Percentiles rank a stretch among this genome's conserved stretches.
These are phyloP conservation scores for Mesitornis unicolor DNA, from an alignment of 2,113 vertebrate species.

Conservation along the genomic window DNA sequence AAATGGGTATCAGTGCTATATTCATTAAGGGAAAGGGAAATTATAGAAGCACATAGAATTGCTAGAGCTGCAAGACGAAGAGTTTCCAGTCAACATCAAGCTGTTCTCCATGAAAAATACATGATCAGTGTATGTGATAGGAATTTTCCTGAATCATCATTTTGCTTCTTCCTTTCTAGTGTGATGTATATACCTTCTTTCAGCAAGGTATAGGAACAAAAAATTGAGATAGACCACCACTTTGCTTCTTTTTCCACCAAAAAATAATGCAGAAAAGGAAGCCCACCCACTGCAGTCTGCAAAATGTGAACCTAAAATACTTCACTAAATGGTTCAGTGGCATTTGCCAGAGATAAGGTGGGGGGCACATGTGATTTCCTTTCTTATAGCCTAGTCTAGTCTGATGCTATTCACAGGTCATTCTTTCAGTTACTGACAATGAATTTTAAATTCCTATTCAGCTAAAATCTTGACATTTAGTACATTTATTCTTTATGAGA, in stretches of 20 bases:
- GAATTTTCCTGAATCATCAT: background rate
- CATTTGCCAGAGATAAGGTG: background rate
- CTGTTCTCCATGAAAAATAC: background rate
- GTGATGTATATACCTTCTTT: background rate
- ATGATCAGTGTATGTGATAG: background rate
- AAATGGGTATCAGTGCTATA: too few relatives aligned
- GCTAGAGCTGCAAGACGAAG: background rate
- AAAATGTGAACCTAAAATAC: background rate
- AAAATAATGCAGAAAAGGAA: background rate
- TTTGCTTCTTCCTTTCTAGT: background rate
- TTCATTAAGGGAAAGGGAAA: background rate
- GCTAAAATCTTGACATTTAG: conserved; percentile 53
- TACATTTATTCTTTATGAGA: conserved; percentile 10
- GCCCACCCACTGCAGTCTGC: background rate
- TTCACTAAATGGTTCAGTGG: background rate
- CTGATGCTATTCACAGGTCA: background rate
- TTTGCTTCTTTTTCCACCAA: background rate
- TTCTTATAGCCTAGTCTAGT: background rate
- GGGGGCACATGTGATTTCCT: background rate
- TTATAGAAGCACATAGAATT: background rate
- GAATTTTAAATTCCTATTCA: conserved; percentile 29
- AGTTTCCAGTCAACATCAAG: background rate
- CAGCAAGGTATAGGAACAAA: background rate
- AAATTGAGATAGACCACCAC: background rate
- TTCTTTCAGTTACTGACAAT: conserved; percentile 18